Conservation (phyloP, 2,113 vertebrate genomes). For the Electrona antarctica region DNA sequence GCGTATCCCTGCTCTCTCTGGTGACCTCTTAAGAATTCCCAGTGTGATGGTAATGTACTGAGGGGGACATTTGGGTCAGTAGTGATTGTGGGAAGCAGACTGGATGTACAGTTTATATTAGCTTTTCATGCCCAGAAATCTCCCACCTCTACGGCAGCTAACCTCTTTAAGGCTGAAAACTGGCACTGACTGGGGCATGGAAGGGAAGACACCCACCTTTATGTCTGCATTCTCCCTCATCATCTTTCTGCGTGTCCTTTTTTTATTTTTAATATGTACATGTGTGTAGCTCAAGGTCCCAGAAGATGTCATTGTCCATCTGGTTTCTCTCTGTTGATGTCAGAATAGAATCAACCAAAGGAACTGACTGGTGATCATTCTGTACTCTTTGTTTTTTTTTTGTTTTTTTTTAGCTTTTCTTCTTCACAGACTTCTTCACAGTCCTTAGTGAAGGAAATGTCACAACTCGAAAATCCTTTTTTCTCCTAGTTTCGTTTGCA, state of each 20-base stretch:
- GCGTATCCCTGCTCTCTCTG: conserved; percentile 5
- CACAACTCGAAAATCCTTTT: not conserved
- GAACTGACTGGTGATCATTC: conserved; percentile 42
- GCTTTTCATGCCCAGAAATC: conserved; percentile 26
- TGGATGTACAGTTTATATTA: conserved; percentile 26
- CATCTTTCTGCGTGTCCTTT: not conserved
- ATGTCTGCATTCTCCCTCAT: not conserved
- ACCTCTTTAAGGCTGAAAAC: conserved; percentile 45
- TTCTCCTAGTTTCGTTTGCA: conserved; percentile 38
- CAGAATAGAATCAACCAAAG: conserved; percentile 51
- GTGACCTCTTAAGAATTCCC: conserved; percentile 7
- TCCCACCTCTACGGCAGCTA: conserved; percentile 76
- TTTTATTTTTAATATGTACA: conserved; percentile 9
- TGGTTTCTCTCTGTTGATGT: not conserved
- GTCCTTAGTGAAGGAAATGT: conserved; percentile 8
- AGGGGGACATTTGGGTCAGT: conserved; percentile 42
- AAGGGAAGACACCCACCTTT: conserved; percentile 33
- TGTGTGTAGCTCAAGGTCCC: not conserved
- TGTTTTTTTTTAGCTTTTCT: conserved; percentile 15
- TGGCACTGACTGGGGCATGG: conserved; percentile 63
- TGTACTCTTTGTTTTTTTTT: conserved; percentile 9
- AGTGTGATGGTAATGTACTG: conserved; percentile 27
- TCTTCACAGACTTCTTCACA: conserved; percentile 15
- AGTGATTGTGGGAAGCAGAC: conserved; percentile 39
- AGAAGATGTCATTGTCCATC: not conserved